Conservation (phyloP, 2,797 vertebrate genomes). For the Florisuga fusca region DNA sequence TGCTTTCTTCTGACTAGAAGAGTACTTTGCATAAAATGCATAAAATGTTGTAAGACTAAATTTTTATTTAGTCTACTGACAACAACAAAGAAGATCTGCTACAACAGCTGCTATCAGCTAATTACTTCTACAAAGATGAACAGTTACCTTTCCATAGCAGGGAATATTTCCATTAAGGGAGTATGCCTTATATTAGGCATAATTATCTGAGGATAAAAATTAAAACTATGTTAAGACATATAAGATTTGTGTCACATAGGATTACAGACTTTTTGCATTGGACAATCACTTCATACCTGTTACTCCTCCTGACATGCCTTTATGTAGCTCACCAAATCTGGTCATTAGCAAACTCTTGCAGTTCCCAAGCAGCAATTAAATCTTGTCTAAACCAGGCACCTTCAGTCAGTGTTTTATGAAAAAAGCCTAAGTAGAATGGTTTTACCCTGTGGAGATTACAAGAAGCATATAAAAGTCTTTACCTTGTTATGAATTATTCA, state of each 20-base stretch:
- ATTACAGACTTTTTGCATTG: background rate
- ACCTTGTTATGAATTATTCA: background rate
- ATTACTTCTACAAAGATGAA: background rate
- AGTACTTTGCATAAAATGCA: background rate
- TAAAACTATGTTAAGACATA: background rate
- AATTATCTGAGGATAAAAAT: background rate
- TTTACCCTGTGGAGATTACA: background rate
- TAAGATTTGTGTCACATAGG: rapidly evolving
- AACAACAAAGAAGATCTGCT: background rate
- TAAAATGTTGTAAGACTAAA: background rate
- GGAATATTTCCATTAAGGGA: background rate
- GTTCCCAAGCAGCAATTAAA: background rate
- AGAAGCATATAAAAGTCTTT: background rate
- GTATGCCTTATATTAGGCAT: too few species aligned
- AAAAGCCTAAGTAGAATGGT: background rate
- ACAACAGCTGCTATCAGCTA: rapidly evolving
- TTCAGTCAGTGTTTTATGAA: background rate
- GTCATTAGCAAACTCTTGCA: background rate
- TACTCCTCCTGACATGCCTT: background rate
- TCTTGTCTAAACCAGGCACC: background rate
- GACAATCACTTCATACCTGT: background rate
- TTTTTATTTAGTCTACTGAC: background rate
- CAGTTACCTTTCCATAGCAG: background rate
- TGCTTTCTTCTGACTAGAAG: background rate
- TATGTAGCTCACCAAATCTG: background rate